Base-by-base conservation (phyloP, 1,140 invertebrate genomes). In the Asobara japonica region DNA sequence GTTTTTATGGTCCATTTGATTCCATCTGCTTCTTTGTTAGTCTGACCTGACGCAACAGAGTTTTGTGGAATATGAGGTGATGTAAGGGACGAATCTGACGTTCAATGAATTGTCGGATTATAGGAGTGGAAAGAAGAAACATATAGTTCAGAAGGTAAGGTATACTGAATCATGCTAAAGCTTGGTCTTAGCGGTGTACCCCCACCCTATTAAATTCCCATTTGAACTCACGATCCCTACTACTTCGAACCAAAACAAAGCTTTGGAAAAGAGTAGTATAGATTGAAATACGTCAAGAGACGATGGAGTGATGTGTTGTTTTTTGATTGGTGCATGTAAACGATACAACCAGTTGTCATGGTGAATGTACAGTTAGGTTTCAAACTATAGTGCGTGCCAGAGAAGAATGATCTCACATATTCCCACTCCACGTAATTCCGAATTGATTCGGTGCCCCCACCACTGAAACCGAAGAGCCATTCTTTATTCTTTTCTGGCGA, bases 291-390 rank as follows among this genome's bases (percentile, higher is more conserved):
- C 65, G 5, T 3, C 4, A 6, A 27, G 5, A 22, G 10, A 66
- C 18, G 33, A 10, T 27, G 25, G 18, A 22, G 16, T 56, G 38
- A 74, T 72, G 75, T 76, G 75, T 51, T 61, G 0, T 4, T 20
- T 20, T 10, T 13, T 18, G 66, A 74, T 74, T 77, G 73, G 73
- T 20, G 16, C 27, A 20, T 29, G 65, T 4, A 30, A 5, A 41
- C 18, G 18, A 22, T 2, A 22, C 30, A 65, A 10, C 16, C 5
- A 41, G 29, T 29, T 29, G 22, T 27, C 51, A 45, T 16, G 41
- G 41, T 45, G n/a, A 45, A n/a, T n/a, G n/a, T n/a, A n/a, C n/a
- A n/a, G n/a, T n/a, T n/a, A n/a, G n/a, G n/a, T n/a, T n/a, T n/a
- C n/a, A n/a, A n/a, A n/a, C n/a, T n/a, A n/a, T n/a, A n/a, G n/a